phyloP scores from a whole-genome alignment of 2,888 invertebrate genomes.

The Xestia c-nigrum region DNA sequence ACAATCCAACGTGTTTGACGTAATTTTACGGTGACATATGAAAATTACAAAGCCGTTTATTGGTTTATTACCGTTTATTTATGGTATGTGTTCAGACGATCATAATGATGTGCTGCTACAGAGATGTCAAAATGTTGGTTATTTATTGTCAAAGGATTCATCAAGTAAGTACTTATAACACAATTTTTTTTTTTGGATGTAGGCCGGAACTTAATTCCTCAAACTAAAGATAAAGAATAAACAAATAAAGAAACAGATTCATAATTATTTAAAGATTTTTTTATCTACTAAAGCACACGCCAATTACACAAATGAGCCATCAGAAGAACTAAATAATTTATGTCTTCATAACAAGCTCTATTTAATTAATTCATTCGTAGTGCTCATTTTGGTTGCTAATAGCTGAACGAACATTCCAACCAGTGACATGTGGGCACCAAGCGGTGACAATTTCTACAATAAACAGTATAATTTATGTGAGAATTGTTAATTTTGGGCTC shows the following conservation, averaged over 20 bases:
- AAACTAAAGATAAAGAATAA: neutral
- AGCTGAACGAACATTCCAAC: slow-evolving; percentile 18
- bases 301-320: slow-evolving; percentile 21
- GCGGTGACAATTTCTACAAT: slow-evolving; percentile 37
- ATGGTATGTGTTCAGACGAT: too few relatives aligned
- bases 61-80: too few relatives aligned
- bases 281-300: neutral
- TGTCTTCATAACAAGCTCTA: slow-evolving; percentile 22
- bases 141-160: too few relatives aligned
- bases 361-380: slow-evolving; percentile 27
- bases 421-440: slow-evolving; percentile 40
- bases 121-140: too few relatives aligned
- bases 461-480: slow-evolving; percentile 49
- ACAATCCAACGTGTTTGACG: too few relatives aligned
- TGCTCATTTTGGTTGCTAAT: slow-evolving; percentile 11
- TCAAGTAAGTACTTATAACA: too few relatives aligned
- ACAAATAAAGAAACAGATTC: neutral
- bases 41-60: too few relatives aligned
- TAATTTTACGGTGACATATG: too few relatives aligned
- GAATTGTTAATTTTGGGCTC: slow-evolving; percentile 34
- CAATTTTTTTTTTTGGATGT: too few relatives aligned
- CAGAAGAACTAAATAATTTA: neutral
- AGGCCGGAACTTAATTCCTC: too few relatives aligned
- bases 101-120: too few relatives aligned
- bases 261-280: neutral